These are phyloP conservation scores for Phacellophora camtschatica DNA, from an alignment of 30 jellyfish, hydroid and myxozoan species.

Conservation along the genomic window DNA sequence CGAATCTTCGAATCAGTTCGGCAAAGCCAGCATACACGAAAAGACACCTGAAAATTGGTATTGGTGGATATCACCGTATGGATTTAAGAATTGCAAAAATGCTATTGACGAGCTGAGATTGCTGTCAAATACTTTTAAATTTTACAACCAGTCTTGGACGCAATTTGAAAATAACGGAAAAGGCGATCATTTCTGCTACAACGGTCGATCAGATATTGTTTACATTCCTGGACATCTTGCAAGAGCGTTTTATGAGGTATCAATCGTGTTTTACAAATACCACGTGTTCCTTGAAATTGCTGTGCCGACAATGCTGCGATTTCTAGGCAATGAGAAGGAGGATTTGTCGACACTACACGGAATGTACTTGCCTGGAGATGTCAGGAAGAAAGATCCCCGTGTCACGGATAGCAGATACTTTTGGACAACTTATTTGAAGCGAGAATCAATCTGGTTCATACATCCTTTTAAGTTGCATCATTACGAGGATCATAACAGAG, in stretches of 20 bases:
- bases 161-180: constrained; percentile 41
- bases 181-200: constrained; percentile 28
- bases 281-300: constrained; percentile 88
- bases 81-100: constrained; percentile 64
- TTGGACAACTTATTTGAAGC: constrained; percentile 80
- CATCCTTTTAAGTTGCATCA: constrained; percentile 96
- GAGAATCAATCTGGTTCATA: constrained; percentile 70
- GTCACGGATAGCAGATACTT: constrained; percentile 93
- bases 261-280: constrained; percentile 61
- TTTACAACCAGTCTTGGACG: constrained; percentile 2
- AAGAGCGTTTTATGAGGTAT: constrained; percentile 62
- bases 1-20: constrained; percentile 80
- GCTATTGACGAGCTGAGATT: constrained; percentile 65
- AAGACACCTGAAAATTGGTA: constrained; percentile 80
- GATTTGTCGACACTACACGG: constrained; percentile 79
- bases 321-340: constrained; percentile 15
- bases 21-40: constrained; percentile 36
- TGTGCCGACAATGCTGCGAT: constrained; percentile 81
- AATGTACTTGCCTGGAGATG: constrained; percentile 91
- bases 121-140: not conserved
- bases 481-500: constrained; percentile 79
- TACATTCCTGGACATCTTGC: constrained; percentile 81
- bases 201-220: constrained; percentile 86
- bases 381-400: constrained; percentile 84
- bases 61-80: constrained; percentile 99